Evolutionary conservation across 2,888 invertebrate genomes (phyloP).

Genomic region (Schizaphis graminum): DNA sequence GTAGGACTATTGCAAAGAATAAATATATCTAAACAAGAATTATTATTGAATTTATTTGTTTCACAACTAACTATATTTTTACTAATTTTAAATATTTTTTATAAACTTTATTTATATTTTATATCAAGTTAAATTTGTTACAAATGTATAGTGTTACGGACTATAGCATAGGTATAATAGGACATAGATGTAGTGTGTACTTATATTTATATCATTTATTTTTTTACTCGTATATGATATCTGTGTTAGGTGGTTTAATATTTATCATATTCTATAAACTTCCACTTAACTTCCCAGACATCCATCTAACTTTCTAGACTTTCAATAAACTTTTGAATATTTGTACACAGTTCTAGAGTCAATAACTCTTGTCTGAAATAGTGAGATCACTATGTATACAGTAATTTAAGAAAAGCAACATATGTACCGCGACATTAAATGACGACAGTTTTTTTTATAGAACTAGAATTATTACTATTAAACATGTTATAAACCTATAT

Average conservation of each 20-base stretch:
- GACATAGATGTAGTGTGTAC: background rate
- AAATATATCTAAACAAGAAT: no score
- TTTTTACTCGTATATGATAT: background rate
- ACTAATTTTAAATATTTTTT: background rate
- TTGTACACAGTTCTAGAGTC: background rate
- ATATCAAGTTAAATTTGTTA: background rate
- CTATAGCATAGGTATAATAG: background rate
- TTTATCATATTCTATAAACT: background rate
- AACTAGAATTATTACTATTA: background rate
- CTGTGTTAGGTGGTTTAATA: background rate
- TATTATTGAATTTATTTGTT: no score
- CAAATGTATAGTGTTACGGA: background rate
- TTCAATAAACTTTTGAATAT: constrained; percentile 34
- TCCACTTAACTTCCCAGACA: constrained; percentile 50
- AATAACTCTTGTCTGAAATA: background rate
- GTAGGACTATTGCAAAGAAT: no score
- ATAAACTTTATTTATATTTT: background rate
- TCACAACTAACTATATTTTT: no score
- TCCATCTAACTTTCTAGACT: constrained; percentile 55
- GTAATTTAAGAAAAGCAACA: background rate
- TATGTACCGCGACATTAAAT: background rate
- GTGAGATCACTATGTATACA: background rate
- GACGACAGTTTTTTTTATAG: background rate
- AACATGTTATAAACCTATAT: background rate
- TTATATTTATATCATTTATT: background rate